These are phyloP conservation scores for Xestia ashworthii DNA, from an alignment of 2,888 invertebrate species.

Conservation along the genomic window DNA sequence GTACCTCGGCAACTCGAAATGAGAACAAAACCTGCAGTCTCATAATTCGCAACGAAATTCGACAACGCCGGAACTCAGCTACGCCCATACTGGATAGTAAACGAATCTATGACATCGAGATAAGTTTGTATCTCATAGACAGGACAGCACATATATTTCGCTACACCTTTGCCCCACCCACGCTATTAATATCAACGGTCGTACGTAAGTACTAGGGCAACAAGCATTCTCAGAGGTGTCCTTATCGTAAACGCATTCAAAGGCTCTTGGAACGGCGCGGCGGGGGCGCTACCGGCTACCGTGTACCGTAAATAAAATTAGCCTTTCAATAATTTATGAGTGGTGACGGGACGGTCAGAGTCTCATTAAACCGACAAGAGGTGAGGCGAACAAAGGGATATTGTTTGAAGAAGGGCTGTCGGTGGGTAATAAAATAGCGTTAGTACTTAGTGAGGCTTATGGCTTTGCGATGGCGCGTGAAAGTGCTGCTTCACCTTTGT, in stretches of 20 bases:
- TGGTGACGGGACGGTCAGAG: constrained; percentile 66
- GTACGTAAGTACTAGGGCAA: constrained; percentile 49
- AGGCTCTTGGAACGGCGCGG: constrained; percentile 18
- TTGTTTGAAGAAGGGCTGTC: constrained; percentile 73
- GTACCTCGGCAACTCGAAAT: neutral
- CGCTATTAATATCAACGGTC: constrained; percentile 38
- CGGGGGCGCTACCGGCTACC: constrained; percentile 26
- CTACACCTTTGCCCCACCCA: constrained; percentile 49
- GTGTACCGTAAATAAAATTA: constrained; percentile 62
- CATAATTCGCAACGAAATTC: constrained; percentile 23
- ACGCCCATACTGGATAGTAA: constrained; percentile 22
- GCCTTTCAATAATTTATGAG: constrained; percentile 72
- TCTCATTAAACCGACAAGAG: constrained; percentile 73
- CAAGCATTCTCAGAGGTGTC: constrained; percentile 56
- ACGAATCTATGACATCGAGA: constrained; percentile 51
- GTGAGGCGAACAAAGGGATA: constrained; percentile 76
- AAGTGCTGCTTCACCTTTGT: constrained; percentile 30
- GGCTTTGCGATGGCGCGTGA: constrained; percentile 42
- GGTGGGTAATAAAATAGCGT: constrained; percentile 54
- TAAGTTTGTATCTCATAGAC: constrained; percentile 44
- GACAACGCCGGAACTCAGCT: constrained; percentile 4
- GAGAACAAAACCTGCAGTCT: constrained; percentile 11
- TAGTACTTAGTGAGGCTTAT: constrained; percentile 45
- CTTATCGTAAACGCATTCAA: constrained; percentile 55
- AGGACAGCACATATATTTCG: constrained; percentile 46